A percentile compares a stretch with the other conserved stretches of the same genome.
Conservation (phyloP, 2,797 vertebrate species). For the Pipistrellus kuhlii region DNA sequence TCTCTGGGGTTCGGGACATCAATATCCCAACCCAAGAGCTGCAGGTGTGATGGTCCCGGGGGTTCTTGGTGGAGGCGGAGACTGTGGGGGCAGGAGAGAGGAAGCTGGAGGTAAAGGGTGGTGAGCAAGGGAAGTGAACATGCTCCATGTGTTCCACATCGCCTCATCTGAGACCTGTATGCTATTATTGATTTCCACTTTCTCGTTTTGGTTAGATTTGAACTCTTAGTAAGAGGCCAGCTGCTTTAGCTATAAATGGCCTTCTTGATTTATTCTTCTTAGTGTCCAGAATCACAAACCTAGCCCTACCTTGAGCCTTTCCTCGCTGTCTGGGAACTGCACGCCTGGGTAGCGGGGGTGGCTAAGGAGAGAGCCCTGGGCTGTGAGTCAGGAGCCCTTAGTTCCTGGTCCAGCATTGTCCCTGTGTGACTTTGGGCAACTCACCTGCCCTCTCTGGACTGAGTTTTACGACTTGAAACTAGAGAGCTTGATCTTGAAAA, state of each 20-base stretch:
- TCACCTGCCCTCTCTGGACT: not conserved
- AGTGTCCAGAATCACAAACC: constrained; percentile 2
- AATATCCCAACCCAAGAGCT: not conserved
- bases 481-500: not conserved
- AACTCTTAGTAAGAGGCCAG: constrained; percentile 10
- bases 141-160: not conserved
- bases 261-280: constrained; percentile 34
- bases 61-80: not conserved
- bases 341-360: not conserved
- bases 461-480: not conserved
- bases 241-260: constrained; percentile 16
- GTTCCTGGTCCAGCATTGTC: not conserved
- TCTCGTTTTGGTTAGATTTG: not conserved
- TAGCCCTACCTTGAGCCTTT: not conserved
- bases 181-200: not conserved
- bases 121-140: not conserved
- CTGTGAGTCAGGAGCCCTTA: not conserved
- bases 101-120: not conserved
- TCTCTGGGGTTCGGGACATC: not conserved
- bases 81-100: not conserved
- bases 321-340: not conserved
- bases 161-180: not conserved
- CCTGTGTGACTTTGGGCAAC: not conserved
- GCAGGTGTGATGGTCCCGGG: not conserved
- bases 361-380: not conserved